Base-by-base conservation (phyloP, 2,113 vertebrate genomes). In the Osmerus eperlanus region DNA sequence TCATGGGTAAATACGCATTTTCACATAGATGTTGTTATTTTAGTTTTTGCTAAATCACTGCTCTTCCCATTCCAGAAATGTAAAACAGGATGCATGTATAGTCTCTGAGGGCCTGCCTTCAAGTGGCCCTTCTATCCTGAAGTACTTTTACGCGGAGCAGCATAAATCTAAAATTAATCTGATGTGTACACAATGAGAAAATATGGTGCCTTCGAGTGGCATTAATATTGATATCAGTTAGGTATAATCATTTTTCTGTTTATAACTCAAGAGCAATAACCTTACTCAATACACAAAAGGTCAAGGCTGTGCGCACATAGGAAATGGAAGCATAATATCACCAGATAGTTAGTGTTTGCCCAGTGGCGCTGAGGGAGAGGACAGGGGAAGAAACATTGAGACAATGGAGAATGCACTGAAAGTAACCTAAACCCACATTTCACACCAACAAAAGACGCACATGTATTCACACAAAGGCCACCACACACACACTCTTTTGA, bases 231-330 rank as follows among this genome's bases (percentile, higher is more conserved):
- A 81, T 83, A 72, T 62, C 47, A 68, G 28, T 2, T 62, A 73
- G 63, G 77, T 78, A 75, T 72, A 75, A 74, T 74, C 80, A 69
- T 36, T 65, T 65, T 12, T 18, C 32, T 52, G n/a, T 16, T 65
- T 65, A 32, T 65, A n/a, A n/a, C 63, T 65, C 29, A 9, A 25
- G 2, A 41, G 18, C 16, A 47, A 16, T 41, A 68, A 83, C 56
- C 78, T 67, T 76, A 77, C 41, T 72, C 82, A 67, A 68, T 75
- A 71, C 82, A 81, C 73, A 83, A 87, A 87, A 87, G 84, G 87
- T 85, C 77, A 85, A 60, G 70, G 65, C 76, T 53, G 62, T 70
- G 16, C 75, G 65, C 13, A 32, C 13, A 12, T 16, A 15, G 66
- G 79, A 87, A 86, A 77, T 73, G 76, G 76, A 79, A 76, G 82